phyloP scores from a whole-genome alignment of 2,797 vertebrate species.

The Crocodylus rhombifer region DNA sequence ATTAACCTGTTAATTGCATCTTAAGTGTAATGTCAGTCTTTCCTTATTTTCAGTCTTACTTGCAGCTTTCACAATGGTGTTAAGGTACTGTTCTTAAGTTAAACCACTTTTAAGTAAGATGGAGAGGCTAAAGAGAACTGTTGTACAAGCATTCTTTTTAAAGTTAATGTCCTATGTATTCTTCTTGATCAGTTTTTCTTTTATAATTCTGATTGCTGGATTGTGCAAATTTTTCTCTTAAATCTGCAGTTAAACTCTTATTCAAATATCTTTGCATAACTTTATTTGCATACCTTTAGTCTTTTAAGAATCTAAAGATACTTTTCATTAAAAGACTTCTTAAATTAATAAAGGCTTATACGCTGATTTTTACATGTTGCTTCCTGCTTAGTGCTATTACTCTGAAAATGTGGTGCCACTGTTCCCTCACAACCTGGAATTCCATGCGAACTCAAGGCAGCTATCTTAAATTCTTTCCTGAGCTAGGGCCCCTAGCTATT shows the following conservation, averaged over 20 bases:
- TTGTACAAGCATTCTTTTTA: neutral
- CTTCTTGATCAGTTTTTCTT: neutral
- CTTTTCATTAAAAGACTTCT: neutral
- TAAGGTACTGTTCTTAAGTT: neutral
- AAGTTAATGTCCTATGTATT: neutral
- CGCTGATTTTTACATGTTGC: neutral
- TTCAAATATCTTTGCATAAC: no score
- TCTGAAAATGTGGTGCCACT: neutral
- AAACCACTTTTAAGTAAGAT: neutral
- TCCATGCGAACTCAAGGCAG: neutral
- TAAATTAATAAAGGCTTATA: neutral
- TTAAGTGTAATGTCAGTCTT: neutral
- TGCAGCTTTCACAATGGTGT: neutral
- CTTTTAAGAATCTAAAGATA: neutral
- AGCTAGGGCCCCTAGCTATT: neutral
- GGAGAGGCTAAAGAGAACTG: neutral
- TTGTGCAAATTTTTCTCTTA: neutral
- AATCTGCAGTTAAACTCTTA: neutral
- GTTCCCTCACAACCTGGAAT: neutral
- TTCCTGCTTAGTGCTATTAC: neutral
- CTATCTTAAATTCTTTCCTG: accelerated
- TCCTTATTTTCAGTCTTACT: neutral
- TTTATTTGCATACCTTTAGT: neutral
- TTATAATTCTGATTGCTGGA: neutral
- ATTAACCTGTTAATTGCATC: no score